Percentiles rank a stretch among this genome's conserved stretches.
These are phyloP conservation scores for Parus major DNA, from an alignment of 2,113 vertebrate species.

Conservation along the genomic window DNA sequence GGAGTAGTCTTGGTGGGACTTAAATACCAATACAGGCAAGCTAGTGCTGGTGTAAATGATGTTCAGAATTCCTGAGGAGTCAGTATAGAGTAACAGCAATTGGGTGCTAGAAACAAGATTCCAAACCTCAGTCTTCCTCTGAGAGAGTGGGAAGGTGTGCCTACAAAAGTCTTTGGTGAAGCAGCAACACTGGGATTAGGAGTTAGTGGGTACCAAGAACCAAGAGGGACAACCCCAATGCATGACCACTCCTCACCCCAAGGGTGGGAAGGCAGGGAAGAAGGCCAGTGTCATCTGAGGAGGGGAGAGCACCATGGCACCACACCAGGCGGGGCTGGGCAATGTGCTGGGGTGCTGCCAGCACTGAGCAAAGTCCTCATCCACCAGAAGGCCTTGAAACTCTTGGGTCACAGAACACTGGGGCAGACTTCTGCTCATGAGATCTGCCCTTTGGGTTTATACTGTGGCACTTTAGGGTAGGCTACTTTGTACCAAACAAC, in stretches of 20 bases:
- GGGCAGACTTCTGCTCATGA: fast-evolving
- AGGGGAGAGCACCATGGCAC: fast-evolving
- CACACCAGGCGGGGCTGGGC: neutral
- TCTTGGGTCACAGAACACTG: neutral
- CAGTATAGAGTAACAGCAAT: neutral
- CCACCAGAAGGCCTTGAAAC: neutral
- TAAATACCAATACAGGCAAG: neutral
- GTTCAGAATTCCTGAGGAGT: neutral
- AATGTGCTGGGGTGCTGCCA: neutral
- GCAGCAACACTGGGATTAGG: neutral
- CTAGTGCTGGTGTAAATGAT: neutral
- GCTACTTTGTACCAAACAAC: neutral
- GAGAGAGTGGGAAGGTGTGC: neutral
- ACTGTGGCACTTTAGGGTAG: neutral
- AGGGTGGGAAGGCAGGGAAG: neutral
- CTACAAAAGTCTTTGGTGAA: neutral
- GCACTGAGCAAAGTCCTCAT: fast-evolving
- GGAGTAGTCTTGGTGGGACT: neutral
- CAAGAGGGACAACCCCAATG: neutral
- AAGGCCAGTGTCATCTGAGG: neutral
- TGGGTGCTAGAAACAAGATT: neutral
- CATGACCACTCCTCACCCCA: neutral
- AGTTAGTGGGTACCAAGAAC: neutral
- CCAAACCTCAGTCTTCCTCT: neutral
- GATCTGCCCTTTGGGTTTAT: neutral